These are phyloP conservation scores for Adoxophyes honmai DNA, from an alignment of 1,140 invertebrate species.

Conservation along the genomic window DNA sequence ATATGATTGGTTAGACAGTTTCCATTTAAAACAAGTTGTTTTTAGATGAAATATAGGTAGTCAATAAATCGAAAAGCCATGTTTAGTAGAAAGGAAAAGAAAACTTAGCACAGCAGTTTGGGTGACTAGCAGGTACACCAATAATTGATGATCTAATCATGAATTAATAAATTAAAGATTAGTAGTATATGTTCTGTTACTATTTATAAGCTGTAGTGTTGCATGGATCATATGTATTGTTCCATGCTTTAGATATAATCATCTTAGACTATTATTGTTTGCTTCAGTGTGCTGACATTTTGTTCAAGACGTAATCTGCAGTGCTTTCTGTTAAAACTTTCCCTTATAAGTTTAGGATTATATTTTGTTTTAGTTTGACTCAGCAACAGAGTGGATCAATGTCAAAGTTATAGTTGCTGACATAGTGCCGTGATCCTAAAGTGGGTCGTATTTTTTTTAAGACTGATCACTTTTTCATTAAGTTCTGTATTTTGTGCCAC, in stretches of 20 bases:
- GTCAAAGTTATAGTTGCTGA: slow-evolving; percentile 44
- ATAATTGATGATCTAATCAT: slow-evolving; percentile 54
- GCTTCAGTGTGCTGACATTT: slow-evolving; percentile 60
- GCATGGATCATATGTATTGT: slow-evolving; percentile 23
- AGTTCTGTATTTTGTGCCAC: slow-evolving; percentile 70
- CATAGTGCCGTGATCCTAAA: slow-evolving; percentile 44
- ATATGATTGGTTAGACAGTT: neutral
- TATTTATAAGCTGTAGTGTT: slow-evolving; percentile 31
- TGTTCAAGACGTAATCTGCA: slow-evolving; percentile 59
- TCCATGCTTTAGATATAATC: slow-evolving; percentile 41
- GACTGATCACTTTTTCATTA: slow-evolving; percentile 76
- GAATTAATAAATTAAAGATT: slow-evolving; percentile 21
- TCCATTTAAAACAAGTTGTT: neutral
- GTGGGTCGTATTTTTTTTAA: slow-evolving; percentile 61
- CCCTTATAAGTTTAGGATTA: slow-evolving; percentile 44
- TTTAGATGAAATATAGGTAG: slow-evolving; percentile 14
- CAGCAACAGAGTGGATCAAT: slow-evolving; percentile 60
- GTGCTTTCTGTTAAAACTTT: slow-evolving; percentile 68
- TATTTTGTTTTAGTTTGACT: slow-evolving; percentile 61
- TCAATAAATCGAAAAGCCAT: slow-evolving; percentile 10
- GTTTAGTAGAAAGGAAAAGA: slow-evolving; percentile 1
- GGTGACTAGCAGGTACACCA: slow-evolving; percentile 18
- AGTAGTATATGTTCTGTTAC: slow-evolving; percentile 12
- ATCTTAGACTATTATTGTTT: slow-evolving; percentile 46
- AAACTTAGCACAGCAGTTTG: neutral